Base-by-base conservation (phyloP, 1,140 invertebrate genomes). In the Proctacanthus coquilletti region DNA sequence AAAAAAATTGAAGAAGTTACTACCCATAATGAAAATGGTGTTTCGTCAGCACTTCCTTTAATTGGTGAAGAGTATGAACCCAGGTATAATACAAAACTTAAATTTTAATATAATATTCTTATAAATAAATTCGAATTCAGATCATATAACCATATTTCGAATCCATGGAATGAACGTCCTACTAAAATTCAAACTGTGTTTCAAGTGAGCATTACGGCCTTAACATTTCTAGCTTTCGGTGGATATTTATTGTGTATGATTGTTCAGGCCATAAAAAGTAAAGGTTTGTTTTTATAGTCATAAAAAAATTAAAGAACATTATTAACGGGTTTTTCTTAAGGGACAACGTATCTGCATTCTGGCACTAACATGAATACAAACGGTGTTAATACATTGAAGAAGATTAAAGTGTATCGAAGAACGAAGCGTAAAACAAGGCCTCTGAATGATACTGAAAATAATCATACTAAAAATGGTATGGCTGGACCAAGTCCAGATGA, bases 201-300 rank as follows among this genome's bases (percentile, higher is more conserved):
- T 46, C 72, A 81, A 33, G 60, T 78, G 15, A 73, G 78, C 0
- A 64, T 84, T 4, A 82, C 80, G 0, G 70, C 77, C 0, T 53
- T 84, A 11, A 74, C 81, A 0, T 84, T 84, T 53, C 51, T 83
- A 3, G 80, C 80, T 0, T 84, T 84, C 45, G 80, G 79, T 8
- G 81, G 80, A 5, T 84, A 84, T 52, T 54, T 84, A 9, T 50
- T 84, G 0, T 78, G 77, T 47, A 57, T 84, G 2, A 72, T 84
- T 23, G 73, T 81, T 3, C 71, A 74, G 41, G 74, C 76, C 0
- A 68, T 82, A 5, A 77, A 71, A 47, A 64, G 59, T 57, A 65
- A 67, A 46, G 56, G 42, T 41, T 62, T 60, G 34, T 11, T 27
- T 9, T 39, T n/a, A n/a, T n/a, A n/a, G n/a, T n/a, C n/a, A n/a